phyloP scores from a whole-genome alignment of 2,888 invertebrate species.

The Oscheius sp. region DNA sequence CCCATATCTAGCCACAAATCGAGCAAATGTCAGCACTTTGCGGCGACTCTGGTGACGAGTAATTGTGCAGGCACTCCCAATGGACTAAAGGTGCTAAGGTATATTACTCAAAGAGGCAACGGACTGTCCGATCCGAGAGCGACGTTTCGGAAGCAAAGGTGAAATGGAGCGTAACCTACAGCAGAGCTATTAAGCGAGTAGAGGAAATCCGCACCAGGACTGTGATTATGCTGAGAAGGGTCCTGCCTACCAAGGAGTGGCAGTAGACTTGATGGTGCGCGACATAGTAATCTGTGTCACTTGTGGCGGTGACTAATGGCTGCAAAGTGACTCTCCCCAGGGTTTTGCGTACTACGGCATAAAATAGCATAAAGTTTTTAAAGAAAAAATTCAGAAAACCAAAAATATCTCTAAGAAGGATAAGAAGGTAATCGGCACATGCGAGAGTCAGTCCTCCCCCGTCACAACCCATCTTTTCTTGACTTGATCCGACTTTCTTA shows the following conservation, averaged over 20 bases:
- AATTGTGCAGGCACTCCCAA: constrained; percentile 29
- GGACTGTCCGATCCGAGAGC: not conserved
- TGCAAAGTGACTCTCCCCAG: constrained; percentile 30
- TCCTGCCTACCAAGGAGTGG: not conserved
- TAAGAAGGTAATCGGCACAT: too few relatives aligned
- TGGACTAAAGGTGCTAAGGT: constrained; percentile 19
- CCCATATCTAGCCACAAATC: constrained; percentile 32
- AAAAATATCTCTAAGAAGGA: too few relatives aligned
- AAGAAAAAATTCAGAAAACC: too few relatives aligned
- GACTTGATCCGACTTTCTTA: too few relatives aligned
- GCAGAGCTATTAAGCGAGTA: constrained; percentile 26
- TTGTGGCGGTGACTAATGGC: constrained; percentile 37
- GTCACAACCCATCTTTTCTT: too few relatives aligned
- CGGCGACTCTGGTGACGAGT: constrained; percentile 36
- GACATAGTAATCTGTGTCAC: constrained; percentile 37
- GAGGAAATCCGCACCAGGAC: constrained; percentile 26
- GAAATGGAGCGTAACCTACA: constrained; percentile 30
- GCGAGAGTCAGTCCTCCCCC: too few relatives aligned
- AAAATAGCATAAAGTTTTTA: too few relatives aligned
- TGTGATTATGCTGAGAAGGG: constrained; percentile 25
- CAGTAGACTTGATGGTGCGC: constrained; percentile 13
- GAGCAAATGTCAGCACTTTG: constrained; percentile 39
- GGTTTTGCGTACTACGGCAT: constrained; percentile 13
- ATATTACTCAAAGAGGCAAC: not conserved
- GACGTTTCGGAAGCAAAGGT: not conserved